Percentiles rank a stretch among this genome's conserved stretches.
phyloP scores from a whole-genome alignment of 2,888 invertebrate species.

The Nomada goodeniana region DNA sequence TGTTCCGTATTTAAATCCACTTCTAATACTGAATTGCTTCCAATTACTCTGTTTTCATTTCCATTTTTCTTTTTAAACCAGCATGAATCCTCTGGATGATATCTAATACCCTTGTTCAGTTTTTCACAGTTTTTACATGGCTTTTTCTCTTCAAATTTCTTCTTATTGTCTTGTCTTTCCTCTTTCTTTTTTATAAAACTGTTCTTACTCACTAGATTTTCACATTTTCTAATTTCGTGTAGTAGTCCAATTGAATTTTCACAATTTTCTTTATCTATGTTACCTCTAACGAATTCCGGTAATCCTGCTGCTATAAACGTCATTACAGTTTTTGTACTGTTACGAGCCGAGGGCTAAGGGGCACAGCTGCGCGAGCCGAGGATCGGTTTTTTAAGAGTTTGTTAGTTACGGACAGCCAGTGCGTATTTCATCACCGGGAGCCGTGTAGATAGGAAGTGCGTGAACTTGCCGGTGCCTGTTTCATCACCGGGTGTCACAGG shows the following conservation, averaged over 20 bases:
- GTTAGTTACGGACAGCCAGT: no score
- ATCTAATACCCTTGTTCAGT: neutral
- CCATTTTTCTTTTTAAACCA: constrained; percentile 17
- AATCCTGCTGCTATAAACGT: constrained; percentile 64
- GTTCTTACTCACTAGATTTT: constrained; percentile 49
- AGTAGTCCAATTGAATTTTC: constrained; percentile 27
- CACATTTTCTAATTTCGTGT: constrained; percentile 51
- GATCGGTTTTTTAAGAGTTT: no score
- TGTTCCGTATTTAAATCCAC: neutral
- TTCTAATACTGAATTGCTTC: constrained; percentile 37
- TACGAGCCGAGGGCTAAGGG: no score
- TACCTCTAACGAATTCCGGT: constrained; percentile 68
- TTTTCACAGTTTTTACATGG: constrained; percentile 31
- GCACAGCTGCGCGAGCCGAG: no score
- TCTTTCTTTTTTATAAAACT: constrained; percentile 32
- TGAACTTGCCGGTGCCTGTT: no score
- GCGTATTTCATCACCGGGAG: no score
- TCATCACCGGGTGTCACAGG: no score
- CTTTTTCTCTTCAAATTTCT: constrained; percentile 26
- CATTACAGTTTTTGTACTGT: constrained; percentile 57
- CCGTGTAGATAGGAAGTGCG: no score
- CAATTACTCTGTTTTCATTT: constrained; percentile 36
- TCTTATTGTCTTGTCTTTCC: constrained; percentile 1
- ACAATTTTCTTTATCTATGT: constrained; percentile 63
- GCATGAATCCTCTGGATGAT: constrained; percentile 6